phyloP scores from a whole-genome alignment of 2,888 invertebrate species.

The Vesta saturnalis region DNA sequence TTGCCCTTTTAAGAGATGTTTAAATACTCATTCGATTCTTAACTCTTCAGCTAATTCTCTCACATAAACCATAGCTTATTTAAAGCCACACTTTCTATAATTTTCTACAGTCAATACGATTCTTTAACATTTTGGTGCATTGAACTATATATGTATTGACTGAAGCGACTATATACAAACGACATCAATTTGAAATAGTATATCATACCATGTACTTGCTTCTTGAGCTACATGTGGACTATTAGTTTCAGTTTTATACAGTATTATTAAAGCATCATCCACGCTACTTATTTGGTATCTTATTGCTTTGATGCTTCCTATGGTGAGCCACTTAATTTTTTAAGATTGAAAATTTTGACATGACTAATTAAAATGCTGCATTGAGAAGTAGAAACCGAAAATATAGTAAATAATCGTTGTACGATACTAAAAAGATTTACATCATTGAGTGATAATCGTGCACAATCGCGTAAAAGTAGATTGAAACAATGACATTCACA shows the following conservation, averaged over 20 bases:
- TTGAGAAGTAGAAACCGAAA: slow-evolving; percentile 39
- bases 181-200: slow-evolving; percentile 49
- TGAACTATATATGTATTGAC: slow-evolving; percentile 37
- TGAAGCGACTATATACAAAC: slow-evolving; percentile 44
- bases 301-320: slow-evolving; percentile 46
- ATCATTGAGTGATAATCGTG: slow-evolving; percentile 45
- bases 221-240: slow-evolving; percentile 37
- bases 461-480: slow-evolving; percentile 34
- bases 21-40: too few species aligned
- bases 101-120: slow-evolving; percentile 34
- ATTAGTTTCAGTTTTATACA: neutral
- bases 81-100: slow-evolving; percentile 45
- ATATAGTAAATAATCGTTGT: slow-evolving; percentile 46
- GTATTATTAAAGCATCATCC: slow-evolving; percentile 18
- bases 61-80: too few species aligned
- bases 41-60: slow-evolving; percentile 48
- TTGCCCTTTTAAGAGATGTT: too few species aligned
- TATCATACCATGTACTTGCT: slow-evolving; percentile 50
- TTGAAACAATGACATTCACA: slow-evolving; percentile 39
- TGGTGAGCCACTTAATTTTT: slow-evolving; percentile 44
- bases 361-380: too few species aligned
- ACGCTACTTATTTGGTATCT: slow-evolving; percentile 47
- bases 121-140: slow-evolving; percentile 42
- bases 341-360: too few species aligned
- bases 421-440: slow-evolving; percentile 52